Percentiles rank a stretch among this genome's conserved stretches.
Evolutionary conservation across 2,888 invertebrate species (phyloP).

Genomic region (Hymenopus coronatus): DNA sequence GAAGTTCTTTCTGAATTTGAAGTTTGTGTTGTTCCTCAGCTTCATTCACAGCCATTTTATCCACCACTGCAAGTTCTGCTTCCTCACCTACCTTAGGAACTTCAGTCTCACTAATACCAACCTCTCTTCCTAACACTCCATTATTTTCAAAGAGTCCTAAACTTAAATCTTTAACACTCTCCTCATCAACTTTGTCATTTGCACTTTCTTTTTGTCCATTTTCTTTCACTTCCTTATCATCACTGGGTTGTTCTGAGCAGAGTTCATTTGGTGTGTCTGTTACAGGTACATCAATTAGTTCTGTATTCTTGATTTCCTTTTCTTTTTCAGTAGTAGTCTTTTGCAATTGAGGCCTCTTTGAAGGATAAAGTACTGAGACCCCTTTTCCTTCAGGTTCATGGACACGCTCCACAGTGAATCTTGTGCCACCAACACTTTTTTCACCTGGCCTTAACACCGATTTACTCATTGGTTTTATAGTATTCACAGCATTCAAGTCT

Average conservation of each 20-base stretch:
- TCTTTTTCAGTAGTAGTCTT: background rate
- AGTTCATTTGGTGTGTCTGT: background rate
- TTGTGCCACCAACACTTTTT: constrained; percentile 11
- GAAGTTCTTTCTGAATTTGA: constrained; percentile 23
- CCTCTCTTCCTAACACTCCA: background rate
- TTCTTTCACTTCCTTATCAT: constrained; percentile 49
- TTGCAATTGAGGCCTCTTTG: background rate
- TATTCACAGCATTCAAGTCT: background rate
- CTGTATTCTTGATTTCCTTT: background rate
- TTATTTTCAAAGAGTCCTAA: background rate
- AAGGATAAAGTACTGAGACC: background rate
- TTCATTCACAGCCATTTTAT: background rate
- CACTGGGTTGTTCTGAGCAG: constrained; percentile 35
- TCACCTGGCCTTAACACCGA: background rate
- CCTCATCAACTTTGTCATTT: constrained; percentile 39
- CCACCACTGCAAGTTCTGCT: background rate
- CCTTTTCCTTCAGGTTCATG: background rate
- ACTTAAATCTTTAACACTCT: background rate
- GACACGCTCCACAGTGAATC: constrained; percentile 11
- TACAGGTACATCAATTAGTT: background rate
- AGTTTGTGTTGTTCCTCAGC: constrained; percentile 13
- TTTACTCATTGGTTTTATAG: background rate
- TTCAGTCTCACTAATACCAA: background rate
- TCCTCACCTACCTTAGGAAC: background rate
- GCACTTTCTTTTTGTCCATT: constrained; percentile 52